Evolutionary conservation across 1,140 invertebrate genomes (phyloP), one percentile per base, ranked within the genome.

Genomic region (Pollicipes pollicipes): DNA sequence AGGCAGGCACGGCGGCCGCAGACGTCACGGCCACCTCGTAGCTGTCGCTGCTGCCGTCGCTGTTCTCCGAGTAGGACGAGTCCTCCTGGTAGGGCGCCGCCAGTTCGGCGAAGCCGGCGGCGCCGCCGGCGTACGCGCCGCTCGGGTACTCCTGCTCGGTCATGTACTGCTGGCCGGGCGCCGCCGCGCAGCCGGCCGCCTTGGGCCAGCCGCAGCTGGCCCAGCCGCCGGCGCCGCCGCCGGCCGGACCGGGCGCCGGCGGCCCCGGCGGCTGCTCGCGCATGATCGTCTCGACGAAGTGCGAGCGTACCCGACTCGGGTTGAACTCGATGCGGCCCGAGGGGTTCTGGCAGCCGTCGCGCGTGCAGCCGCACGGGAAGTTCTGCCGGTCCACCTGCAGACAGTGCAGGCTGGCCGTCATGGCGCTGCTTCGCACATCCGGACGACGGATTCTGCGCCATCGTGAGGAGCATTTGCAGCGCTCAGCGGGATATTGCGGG

Each of bases 221-320:
- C 45, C 45, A 58, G 45, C 64, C 28, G 64, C 1, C 64, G 63
- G 24, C 63, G 63, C 63, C 63, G 4, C 3, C 24, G 27, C n/a
- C 27, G 64, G 10, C 64, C 27, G n/a, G 64, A 29, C 28, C 64
- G 3, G 28, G 64, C 6, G 10, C 64, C 17, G 64, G 28, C 17
- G 64, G 28, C 2, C 27, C 28, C n/a, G 28, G 17, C 64, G n/a
- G 64, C 28, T 27, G 64, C 28, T 66, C 27, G 17, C 93, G 85
- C 94, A 97, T 97, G 17, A 98, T 82, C 0, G 95, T 98, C 77
- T 97, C 93, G 74, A 97, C 94, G 76, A 96, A 98, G 81, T 98
- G 95, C n/a, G 93, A 97, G 69, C 93, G 85, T 3, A 98, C 95
- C 70, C 95, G 85, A 32, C 94, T 87, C 0, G 94, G 93, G 81